Conservation (phyloP, 2,888 invertebrate species). For the Stramonita haemastoma region DNA sequence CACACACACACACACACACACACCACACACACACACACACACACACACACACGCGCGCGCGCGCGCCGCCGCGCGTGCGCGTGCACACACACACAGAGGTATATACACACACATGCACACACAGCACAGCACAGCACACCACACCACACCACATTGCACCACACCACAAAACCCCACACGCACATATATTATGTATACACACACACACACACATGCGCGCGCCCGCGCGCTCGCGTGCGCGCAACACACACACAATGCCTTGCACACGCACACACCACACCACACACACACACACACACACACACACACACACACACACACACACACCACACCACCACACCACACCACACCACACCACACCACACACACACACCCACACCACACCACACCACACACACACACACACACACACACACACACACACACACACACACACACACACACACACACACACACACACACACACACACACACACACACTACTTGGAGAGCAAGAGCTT, state of each 20-base stretch:
- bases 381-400: background rate
- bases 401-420: constrained; percentile 27
- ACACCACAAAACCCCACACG: background rate
- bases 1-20: background rate
- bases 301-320: constrained; percentile 20
- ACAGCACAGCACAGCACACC: too few relatives aligned
- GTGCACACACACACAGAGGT: constrained; percentile 8
- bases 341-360: background rate
- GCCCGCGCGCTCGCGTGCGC: background rate
- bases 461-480: constrained; percentile 11
- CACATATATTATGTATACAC: background rate
- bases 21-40: constrained; percentile 9
- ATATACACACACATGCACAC: constrained; percentile 4
- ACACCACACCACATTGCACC: background rate
- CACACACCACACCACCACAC: too few relatives aligned
- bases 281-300: constrained; percentile 2
- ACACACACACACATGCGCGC: background rate
- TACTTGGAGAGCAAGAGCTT: too few relatives aligned
- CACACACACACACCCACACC: background rate
- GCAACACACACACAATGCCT: too few relatives aligned
- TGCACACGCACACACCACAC: constrained; percentile 3
- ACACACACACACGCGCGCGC: background rate
- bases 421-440: background rate
- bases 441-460: constrained; percentile 13
- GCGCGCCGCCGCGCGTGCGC: background rate